A percentile compares a stretch with the other conserved stretches of the same genome.
phyloP scores from a whole-genome alignment of 92 coral and sea anemone genomes.

The Porites lobata region DNA sequence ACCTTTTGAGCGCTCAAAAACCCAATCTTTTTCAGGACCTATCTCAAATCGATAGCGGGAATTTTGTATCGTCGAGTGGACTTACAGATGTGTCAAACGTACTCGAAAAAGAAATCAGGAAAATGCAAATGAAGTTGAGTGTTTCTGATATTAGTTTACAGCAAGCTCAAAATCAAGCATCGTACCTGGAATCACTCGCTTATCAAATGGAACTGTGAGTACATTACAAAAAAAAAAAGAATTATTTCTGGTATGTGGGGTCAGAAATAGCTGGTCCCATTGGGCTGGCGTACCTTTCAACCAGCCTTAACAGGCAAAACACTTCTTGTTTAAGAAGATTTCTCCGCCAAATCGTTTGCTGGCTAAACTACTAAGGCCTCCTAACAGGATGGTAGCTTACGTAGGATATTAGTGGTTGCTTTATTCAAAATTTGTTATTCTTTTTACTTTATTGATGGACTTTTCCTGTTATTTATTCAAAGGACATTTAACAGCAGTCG shows the following conservation, averaged over 20 bases:
- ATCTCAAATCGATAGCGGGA: conserved; percentile 63
- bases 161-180: conserved; percentile 67
- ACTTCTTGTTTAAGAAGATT: too few relatives aligned
- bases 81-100: conserved; percentile 74
- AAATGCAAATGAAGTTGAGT: conserved; percentile 33
- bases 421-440: neutral
- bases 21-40: conserved; percentile 47
- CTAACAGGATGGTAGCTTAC: too few relatives aligned
- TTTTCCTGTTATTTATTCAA: neutral
- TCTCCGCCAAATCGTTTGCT: too few relatives aligned
- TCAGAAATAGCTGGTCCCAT: too few relatives aligned
- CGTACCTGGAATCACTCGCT: conserved; percentile 58
- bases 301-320: too few relatives aligned
- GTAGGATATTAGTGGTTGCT: too few relatives aligned
- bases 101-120: conserved; percentile 54
- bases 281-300: too few relatives aligned
- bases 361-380: too few relatives aligned
- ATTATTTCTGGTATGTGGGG: neutral
- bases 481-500: conserved; percentile 70
- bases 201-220: conserved; percentile 79
- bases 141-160: conserved; percentile 40
- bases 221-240: neutral
- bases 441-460: neutral
- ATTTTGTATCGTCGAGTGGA: conserved; percentile 74
- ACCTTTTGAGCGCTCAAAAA: too few relatives aligned